Percentiles rank a stretch among this genome's conserved stretches.
phyloP scores from a whole-genome alignment of 2,888 invertebrate genomes.

The Xylota segnis region DNA sequence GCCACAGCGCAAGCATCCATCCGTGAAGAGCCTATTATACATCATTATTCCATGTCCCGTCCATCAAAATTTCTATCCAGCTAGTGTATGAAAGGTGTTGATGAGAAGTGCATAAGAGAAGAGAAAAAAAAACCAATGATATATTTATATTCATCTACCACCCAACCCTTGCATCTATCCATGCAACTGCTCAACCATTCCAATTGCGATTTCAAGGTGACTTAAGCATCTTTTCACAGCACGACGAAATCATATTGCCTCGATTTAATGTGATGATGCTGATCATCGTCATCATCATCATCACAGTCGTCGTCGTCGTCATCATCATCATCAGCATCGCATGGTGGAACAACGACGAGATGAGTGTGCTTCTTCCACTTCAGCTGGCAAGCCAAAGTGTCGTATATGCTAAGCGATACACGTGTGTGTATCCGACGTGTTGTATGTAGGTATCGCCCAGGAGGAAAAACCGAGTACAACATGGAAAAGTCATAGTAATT shows the following conservation, averaged over 20 bases:
- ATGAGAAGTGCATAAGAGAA: slow-evolving; percentile 55
- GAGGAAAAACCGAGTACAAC: slow-evolving; percentile 44
- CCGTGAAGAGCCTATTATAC: slow-evolving; percentile 71
- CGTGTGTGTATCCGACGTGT: slow-evolving; percentile 37
- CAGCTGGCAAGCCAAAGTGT: slow-evolving; percentile 47
- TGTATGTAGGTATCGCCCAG: slow-evolving; percentile 24
- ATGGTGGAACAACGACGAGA: slow-evolving; percentile 20
- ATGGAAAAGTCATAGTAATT: slow-evolving; percentile 73
- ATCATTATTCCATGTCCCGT: slow-evolving; percentile 71
- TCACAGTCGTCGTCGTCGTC: slow-evolving; percentile 15
- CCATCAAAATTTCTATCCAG: slow-evolving; percentile 56
- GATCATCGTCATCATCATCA: slow-evolving; percentile 51
- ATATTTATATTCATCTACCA: slow-evolving; percentile 63
- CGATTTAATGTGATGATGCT: slow-evolving; percentile 66
- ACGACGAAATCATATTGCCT: slow-evolving; percentile 73
- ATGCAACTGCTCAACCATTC: slow-evolving; percentile 50
- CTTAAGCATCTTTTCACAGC: slow-evolving; percentile 69
- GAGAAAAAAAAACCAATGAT: slow-evolving; percentile 51
- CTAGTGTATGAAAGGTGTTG: slow-evolving; percentile 63
- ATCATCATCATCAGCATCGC: background rate
- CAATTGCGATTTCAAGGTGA: slow-evolving; percentile 76
- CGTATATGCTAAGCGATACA: slow-evolving; percentile 56
- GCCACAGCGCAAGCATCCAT: slow-evolving; percentile 22
- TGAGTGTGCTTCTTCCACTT: slow-evolving; percentile 60
- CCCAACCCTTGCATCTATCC: slow-evolving; percentile 53